phyloP scores from a whole-genome alignment of 1,140 invertebrate species.

The Bombus sylvicola region DNA sequence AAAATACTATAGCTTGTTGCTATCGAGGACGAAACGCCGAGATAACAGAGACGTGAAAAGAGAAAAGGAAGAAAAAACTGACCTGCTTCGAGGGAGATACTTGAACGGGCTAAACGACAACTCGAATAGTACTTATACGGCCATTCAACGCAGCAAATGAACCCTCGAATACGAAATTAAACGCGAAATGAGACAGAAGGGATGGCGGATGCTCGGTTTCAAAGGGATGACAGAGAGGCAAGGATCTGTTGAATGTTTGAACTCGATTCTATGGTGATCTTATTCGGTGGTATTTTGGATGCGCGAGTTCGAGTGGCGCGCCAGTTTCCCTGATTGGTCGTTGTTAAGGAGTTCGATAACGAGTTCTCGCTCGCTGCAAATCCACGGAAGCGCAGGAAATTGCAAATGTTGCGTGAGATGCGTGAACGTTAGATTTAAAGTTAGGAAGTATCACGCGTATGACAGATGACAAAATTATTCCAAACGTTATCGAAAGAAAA shows the following conservation, averaged over 20 bases:
- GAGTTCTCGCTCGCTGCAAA: background rate
- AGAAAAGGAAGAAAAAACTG: background rate
- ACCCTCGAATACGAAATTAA: slow-evolving; percentile 38
- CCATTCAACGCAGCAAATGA: slow-evolving; percentile 34
- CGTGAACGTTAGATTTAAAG: background rate
- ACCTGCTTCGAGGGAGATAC: slow-evolving; percentile 9
- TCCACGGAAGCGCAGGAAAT: background rate
- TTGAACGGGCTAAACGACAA: slow-evolving; percentile 14
- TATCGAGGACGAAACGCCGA: background rate
- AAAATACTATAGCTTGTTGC: background rate
- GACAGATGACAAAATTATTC: too few species aligned
- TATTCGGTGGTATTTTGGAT: background rate
- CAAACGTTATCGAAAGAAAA: too few species aligned
- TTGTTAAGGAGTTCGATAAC: background rate
- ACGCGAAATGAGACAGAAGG: background rate
- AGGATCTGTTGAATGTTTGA: slow-evolving; percentile 19
- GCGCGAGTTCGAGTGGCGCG: background rate
- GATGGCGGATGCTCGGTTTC: background rate
- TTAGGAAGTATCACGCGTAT: fast-evolving
- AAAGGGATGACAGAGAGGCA: background rate
- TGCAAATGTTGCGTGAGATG: background rate
- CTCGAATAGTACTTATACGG: background rate
- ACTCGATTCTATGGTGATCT: slow-evolving; percentile 2
- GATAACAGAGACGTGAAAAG: background rate
- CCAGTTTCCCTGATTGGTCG: background rate